Evolutionary conservation across 1,140 invertebrate species (phyloP), one percentile per base, ranked within the genome.

Genomic region (Battus philenor): DNA sequence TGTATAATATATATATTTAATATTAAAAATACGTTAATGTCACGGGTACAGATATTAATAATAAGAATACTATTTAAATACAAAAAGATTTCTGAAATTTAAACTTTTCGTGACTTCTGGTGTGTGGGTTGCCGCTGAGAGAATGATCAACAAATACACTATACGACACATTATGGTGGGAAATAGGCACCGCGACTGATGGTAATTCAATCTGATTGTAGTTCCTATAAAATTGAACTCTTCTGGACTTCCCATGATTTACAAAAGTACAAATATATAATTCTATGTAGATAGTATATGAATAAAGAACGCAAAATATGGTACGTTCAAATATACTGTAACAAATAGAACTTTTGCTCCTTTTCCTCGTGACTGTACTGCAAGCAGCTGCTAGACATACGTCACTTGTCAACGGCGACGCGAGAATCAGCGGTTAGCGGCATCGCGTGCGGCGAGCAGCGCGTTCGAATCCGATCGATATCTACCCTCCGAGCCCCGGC

Each of bases 401-500:
- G 76, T 79, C 76, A 77, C 56, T 60, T 68, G 68, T 69, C 67
- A 71, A 59, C 54, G 54, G 49, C 41, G 62, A 66, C 69, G 68
- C 68, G 68, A 65, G 69, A 71, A 72, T 65, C 73, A 73, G 71
- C 58, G 75, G 72, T 79, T 79, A 68, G 69, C 51, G 39, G 56
- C 24, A 30, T 76, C 68, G 72, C 75, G 72, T 79, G 72, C 56
- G 52, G 16, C 26, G 20, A 32, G 58, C 48, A 44, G 54, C 52
- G 54, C 33, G 54, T 60, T 69, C 59, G 54, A 66, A 49, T 48
- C 34, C 65, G 73, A 70, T 80, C 73, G 64, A 80, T 80, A 74
- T 65, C 70, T 60, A 57, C 64, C 54, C 62, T 53, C 47, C 12
- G 24, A 12, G 20, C 1, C 3, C 24, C n/a, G 12, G 17, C 15